Evolutionary conservation across 2,797 vertebrate species (phyloP).

Genomic region (Paguma larvata): DNA sequence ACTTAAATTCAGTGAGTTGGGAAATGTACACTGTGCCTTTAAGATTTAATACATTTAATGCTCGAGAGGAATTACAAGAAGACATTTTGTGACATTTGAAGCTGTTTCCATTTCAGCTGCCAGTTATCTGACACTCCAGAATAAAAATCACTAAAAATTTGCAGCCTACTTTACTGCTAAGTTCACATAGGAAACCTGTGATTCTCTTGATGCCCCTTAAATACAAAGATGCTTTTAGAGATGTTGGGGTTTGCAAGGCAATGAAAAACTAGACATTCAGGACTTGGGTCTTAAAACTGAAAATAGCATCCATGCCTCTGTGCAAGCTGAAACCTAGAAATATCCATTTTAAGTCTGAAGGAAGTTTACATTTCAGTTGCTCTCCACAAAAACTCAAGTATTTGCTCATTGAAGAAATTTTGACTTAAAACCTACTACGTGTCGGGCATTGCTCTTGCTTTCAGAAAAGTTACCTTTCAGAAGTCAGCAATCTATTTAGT

Average conservation of each 20-base stretch:
- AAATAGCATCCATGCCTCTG: conserved; percentile 35
- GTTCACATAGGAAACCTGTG: conserved; percentile 67
- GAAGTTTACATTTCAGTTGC: conserved; percentile 42
- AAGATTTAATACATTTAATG: conserved; percentile 50
- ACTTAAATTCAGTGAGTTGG: neutral
- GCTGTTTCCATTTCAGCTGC: conserved; percentile 65
- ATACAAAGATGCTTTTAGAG: conserved; percentile 15
- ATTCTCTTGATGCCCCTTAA: conserved; percentile 40
- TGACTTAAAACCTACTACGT: neutral
- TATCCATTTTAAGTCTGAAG: neutral
- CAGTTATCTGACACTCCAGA: conserved; percentile 72
- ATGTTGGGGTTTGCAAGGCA: conserved; percentile 48
- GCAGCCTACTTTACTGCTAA: conserved; percentile 70
- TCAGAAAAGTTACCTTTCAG: neutral
- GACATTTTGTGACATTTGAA: conserved; percentile 77
- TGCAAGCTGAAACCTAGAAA: neutral
- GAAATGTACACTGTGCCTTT: neutral
- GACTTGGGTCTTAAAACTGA: conserved; percentile 4
- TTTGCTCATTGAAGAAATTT: neutral
- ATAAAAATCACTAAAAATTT: conserved; percentile 80
- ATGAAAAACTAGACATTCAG: conserved; percentile 57
- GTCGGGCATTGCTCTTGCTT: neutral
- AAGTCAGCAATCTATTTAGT: neutral
- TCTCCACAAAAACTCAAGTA: neutral
- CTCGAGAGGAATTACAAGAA: conserved; percentile 70